These are phyloP conservation scores for Neoseiulus cucumeris DNA, from an alignment of 1,140 invertebrate species.

Conservation along the genomic window DNA sequence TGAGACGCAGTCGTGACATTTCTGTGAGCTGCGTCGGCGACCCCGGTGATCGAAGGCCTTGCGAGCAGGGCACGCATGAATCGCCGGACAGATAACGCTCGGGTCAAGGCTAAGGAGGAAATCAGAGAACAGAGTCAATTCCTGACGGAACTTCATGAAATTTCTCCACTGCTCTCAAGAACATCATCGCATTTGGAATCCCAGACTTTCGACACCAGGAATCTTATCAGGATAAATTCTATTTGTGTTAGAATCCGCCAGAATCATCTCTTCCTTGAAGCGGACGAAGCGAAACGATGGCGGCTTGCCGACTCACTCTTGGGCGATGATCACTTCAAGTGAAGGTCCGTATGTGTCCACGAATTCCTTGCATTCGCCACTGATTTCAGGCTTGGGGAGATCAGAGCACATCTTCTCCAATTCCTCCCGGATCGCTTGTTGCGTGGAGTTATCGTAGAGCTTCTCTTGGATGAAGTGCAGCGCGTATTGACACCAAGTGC, in stretches of 20 bases:
- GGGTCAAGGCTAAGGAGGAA: neutral
- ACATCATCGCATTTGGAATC: no score
- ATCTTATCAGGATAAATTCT: no score
- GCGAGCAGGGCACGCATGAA: neutral
- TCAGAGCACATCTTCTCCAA: neutral
- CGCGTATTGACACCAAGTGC: neutral
- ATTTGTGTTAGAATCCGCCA: no score
- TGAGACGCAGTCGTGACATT: neutral
- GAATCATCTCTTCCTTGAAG: no score
- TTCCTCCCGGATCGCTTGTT: neutral
- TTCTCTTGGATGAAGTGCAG: constrained; percentile 8
- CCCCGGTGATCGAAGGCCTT: neutral
- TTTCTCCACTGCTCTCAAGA: no score
- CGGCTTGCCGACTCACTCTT: neutral
- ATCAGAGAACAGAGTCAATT: no score
- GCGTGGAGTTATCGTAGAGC: neutral
- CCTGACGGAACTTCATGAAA: no score
- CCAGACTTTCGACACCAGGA: no score
- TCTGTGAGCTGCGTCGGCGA: neutral
- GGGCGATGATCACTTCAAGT: constrained; percentile 7
- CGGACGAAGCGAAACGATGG: no score
- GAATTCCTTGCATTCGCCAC: neutral
- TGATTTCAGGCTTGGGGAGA: neutral
- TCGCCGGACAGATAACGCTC: neutral
- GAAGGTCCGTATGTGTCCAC: neutral